Evolutionary conservation across 2,113 vertebrate species (phyloP), one percentile per base, ranked within the genome.

Genomic region (Passerina amoena): DNA sequence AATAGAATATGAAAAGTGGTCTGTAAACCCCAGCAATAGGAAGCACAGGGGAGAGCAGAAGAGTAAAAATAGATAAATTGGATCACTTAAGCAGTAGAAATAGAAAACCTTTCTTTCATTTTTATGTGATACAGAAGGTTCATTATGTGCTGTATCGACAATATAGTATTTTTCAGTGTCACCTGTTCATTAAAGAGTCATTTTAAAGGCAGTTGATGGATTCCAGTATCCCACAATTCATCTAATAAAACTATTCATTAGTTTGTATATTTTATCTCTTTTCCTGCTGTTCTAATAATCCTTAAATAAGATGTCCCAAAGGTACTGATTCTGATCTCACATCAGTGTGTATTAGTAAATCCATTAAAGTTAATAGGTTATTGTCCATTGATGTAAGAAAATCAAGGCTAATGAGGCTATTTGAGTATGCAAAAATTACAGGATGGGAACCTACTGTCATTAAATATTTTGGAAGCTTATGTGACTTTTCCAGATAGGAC

Each of bases 161-260:
- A 92, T 54, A 81, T 72, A 92, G 81, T 96, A 97, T 96, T 95
- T 96, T 95, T 95, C 90, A 79, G 94, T 92, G 92, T 93, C 93
- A 96, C 79, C 79, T 96, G 75, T 95, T 97, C 93, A 95, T 97
- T 96, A 96, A 97, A 97, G 87, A 97, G 94, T 72, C 92, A 95
- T 90, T 96, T 95, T 96, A 96, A 95, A 96, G 72, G 69, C 88
- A 90, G 51, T 65, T 95, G 93, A 96, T 96, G 85, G 56, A 77
- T 90, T 95, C 51, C 72, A 93, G 68, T 90, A 92, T 81, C 48
- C 75, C 68, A 86, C 68, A 78, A 88, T 88, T 92, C 20, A 93
- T 94, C 82, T 78, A 90, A 93, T 92, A 90, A 90, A 94, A 88
- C 64, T 68, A 97, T 94, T 97, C 68, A 90, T 96, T 92, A 83